phyloP scores from a whole-genome alignment of 1,140 invertebrate genomes.

The Drosophila nigrodunni region DNA sequence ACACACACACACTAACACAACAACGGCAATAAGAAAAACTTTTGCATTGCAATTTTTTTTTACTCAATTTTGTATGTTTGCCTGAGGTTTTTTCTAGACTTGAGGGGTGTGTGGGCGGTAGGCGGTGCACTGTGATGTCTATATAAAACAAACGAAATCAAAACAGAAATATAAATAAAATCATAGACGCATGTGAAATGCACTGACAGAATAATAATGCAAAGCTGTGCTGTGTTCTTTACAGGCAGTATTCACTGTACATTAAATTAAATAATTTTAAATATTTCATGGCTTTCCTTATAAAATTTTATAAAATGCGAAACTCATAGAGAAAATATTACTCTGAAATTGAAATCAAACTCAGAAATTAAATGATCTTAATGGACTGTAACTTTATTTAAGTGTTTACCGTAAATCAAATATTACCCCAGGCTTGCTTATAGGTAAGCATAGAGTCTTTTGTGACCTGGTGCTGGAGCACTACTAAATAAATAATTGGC shows the following conservation, averaged over 20 bases:
- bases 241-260: neutral
- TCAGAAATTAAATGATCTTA: no score
- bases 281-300: neutral
- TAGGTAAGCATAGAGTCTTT: neutral
- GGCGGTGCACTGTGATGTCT: slow-evolving; percentile 44
- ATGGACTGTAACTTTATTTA: no score
- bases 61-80: slow-evolving; percentile 40
- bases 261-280: neutral
- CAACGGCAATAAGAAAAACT: slow-evolving; percentile 43
- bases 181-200: slow-evolving; percentile 20
- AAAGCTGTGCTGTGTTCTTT: neutral
- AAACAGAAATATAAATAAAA: slow-evolving; percentile 43
- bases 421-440: no score
- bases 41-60: slow-evolving; percentile 47
- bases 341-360: no score
- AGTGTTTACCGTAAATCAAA: no score
- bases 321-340: no score
- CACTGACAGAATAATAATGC: slow-evolving; percentile 22
- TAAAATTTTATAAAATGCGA: neutral
- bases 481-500: neutral
- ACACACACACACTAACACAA: slow-evolving; percentile 37
- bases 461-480: neutral
- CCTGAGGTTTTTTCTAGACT: slow-evolving; percentile 13
- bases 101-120: neutral
- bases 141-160: slow-evolving; percentile 60